These are phyloP conservation scores for Philaenus spumarius DNA, from an alignment of 1,140 invertebrate genomes.

Conservation along the genomic window DNA sequence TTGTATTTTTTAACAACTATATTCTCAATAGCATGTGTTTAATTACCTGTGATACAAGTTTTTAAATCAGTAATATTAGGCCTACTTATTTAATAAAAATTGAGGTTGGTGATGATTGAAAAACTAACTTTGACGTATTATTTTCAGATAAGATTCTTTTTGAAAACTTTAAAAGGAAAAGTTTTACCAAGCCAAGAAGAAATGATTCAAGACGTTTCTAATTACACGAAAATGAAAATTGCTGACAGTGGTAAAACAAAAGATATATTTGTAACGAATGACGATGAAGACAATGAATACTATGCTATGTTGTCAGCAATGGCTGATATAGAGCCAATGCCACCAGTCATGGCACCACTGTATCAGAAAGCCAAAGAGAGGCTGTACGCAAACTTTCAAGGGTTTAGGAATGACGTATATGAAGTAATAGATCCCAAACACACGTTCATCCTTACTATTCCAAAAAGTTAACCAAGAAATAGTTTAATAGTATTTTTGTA, in stretches of 20 bases:
- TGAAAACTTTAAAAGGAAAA: conserved; percentile 52
- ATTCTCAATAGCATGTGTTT: too few relatives aligned
- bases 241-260: conserved; percentile 24
- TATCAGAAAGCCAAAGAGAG: conserved; percentile 22
- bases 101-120: too few relatives aligned
- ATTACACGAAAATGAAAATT: conserved; percentile 14
- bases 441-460: too few relatives aligned
- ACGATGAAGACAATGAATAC: conserved; percentile 22
- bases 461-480: too few relatives aligned
- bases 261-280: conserved; percentile 24
- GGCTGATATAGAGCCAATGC: conserved; percentile 22
- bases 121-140: too few relatives aligned
- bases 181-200: conserved; percentile 52
- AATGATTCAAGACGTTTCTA: conserved; percentile 47
- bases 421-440: conserved; percentile 23
- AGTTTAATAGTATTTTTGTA: too few relatives aligned
- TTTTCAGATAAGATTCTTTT: conserved; percentile 55
- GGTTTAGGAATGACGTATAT: conserved; percentile 28
- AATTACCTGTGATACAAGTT: too few relatives aligned
- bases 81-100: too few relatives aligned
- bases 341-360: conserved; percentile 24
- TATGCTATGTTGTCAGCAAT: conserved; percentile 24
- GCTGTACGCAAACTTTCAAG: conserved; percentile 26
- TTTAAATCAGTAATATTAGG: too few relatives aligned
- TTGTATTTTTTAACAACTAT: too few relatives aligned